phyloP scores from a whole-genome alignment of 2,888 invertebrate genomes.

The Rotaria macrura region DNA sequence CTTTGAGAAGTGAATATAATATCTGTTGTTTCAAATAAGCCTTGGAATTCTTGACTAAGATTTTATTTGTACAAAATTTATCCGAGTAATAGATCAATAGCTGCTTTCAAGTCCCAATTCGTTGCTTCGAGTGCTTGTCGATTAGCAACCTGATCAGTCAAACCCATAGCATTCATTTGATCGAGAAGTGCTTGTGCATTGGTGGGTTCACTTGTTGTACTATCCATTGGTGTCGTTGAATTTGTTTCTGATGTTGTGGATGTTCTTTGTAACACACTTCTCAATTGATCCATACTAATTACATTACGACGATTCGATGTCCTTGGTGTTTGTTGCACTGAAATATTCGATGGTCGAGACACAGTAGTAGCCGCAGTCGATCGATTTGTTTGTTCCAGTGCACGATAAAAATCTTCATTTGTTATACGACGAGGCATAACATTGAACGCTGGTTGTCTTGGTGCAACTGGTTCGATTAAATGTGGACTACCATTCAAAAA shows the following conservation, averaged over 20 bases:
- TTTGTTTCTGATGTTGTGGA: not conserved
- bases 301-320: not conserved
- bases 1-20: too few relatives aligned
- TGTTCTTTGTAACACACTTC: not conserved
- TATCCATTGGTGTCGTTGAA: not conserved
- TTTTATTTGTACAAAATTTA: not conserved
- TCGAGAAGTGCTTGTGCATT: not conserved
- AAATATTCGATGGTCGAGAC: not conserved
- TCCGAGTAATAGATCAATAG: not conserved
- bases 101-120: not conserved
- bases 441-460: not conserved
- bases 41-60: not conserved
- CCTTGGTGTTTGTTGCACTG: not conserved
- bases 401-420: not conserved
- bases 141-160: not conserved
- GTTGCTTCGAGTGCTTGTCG: not conserved
- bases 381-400: slow-evolving; percentile 12
- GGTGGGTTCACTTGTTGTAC: not conserved
- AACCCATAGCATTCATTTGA: not conserved
- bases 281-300: not conserved
- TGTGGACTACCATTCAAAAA: not conserved
- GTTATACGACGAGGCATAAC: not conserved
- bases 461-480: not conserved
- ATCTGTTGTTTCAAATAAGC: too few relatives aligned
- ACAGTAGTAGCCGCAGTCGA: not conserved